phyloP scores from a whole-genome alignment of 1,140 invertebrate species.

The Phortica variegata region DNA sequence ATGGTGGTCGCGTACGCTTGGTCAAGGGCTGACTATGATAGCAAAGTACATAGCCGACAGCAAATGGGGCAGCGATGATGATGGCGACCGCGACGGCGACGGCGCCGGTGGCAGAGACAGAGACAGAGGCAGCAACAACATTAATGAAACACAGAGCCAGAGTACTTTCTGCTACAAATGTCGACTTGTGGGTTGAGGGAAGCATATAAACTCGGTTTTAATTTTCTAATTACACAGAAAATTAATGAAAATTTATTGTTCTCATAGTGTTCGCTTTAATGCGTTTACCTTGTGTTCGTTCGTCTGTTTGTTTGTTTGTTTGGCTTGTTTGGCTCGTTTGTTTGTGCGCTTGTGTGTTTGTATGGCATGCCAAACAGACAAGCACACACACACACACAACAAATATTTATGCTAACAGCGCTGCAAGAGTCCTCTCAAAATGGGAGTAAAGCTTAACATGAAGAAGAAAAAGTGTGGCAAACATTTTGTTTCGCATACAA shows the following conservation, averaged over 20 bases:
- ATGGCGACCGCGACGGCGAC: no score
- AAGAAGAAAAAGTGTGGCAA: no score
- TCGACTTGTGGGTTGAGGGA: constrained; percentile 18
- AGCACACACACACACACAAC: constrained; percentile 3
- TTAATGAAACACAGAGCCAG: no score
- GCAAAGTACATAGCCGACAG: no score
- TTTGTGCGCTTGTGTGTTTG: neutral
- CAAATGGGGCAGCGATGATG: no score
- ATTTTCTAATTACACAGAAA: constrained; percentile 52
- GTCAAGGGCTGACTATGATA: constrained; percentile 11
- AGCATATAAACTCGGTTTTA: constrained; percentile 46
- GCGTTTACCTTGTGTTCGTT: neutral
- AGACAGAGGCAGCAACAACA: no score
- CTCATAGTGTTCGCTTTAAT: constrained; percentile 4
- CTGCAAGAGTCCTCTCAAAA: no score
- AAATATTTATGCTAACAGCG: constrained; percentile 19
- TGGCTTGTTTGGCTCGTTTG: neutral
- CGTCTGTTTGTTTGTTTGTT: neutral
- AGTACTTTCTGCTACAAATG: no score
- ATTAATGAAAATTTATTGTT: constrained; percentile 51
- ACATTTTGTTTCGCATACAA: no score
- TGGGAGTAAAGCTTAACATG: constrained; percentile 2
- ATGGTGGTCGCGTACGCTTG: constrained; percentile 27
- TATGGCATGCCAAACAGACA: constrained; percentile 6
- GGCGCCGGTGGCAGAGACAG: no score